Percentiles rank a stretch among this genome's conserved stretches.
Conservation (phyloP, 1,140 invertebrate species). For the Tetramorium parvispinum region DNA sequence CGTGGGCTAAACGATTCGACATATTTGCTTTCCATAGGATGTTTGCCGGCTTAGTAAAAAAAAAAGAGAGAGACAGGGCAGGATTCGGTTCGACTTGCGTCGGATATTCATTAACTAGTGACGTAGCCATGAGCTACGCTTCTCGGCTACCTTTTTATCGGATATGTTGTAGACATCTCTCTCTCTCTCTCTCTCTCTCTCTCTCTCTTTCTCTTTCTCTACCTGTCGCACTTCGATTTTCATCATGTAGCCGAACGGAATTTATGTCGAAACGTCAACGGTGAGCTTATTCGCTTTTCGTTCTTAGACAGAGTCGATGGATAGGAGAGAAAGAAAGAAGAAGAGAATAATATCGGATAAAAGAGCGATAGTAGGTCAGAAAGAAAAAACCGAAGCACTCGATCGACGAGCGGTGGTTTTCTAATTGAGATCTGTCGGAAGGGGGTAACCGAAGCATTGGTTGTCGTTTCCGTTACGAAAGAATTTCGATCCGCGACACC, state of each 20-base stretch:
- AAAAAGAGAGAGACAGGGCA: background rate
- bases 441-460: slow-evolving; percentile 54
- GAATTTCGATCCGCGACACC: slow-evolving; percentile 1
- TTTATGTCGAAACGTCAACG: slow-evolving; percentile 41
- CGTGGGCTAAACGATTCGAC: slow-evolving; percentile 62
- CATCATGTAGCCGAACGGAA: slow-evolving; percentile 35
- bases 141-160: slow-evolving; percentile 25
- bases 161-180: slow-evolving; percentile 2
- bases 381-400: slow-evolving; percentile 50
- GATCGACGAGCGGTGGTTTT: slow-evolving; percentile 58
- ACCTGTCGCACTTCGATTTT: slow-evolving; percentile 47
- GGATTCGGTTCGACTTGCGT: slow-evolving; percentile 36
- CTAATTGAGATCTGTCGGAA: slow-evolving; percentile 81
- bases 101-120: slow-evolving; percentile 52
- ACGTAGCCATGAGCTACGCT: slow-evolving; percentile 42
- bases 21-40: slow-evolving; percentile 52
- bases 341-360: slow-evolving; percentile 2
- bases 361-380: slow-evolving; percentile 44
- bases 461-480: slow-evolving; percentile 52
- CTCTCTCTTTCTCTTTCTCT: background rate
- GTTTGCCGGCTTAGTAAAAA: slow-evolving; percentile 14
- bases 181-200: too few relatives aligned
- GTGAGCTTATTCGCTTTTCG: slow-evolving; percentile 32
- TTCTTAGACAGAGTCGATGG: slow-evolving; percentile 11
- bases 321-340: background rate